Percentiles rank a stretch among this genome's conserved stretches.
Conservation (phyloP, 30 jellyfish, hydroid and myxozoan species). For the Euphysa ruthae region DNA sequence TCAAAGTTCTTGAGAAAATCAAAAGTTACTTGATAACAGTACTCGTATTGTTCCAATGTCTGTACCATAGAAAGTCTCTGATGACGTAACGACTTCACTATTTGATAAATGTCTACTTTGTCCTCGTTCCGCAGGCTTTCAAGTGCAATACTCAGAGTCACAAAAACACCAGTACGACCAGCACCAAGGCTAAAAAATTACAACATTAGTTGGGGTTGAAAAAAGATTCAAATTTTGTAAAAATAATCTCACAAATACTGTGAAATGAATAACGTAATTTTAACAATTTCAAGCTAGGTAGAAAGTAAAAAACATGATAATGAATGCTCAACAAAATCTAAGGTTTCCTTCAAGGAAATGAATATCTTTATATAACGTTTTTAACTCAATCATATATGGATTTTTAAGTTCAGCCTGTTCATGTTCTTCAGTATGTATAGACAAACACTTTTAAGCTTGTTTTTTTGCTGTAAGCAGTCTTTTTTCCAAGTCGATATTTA, state of each 20-base stretch:
- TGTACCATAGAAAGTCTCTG: slow-evolving; percentile 88
- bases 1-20: slow-evolving; percentile 67
- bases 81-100: slow-evolving; percentile 66
- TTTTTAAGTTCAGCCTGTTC: too few species aligned
- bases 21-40: slow-evolving; percentile 68
- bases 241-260: background rate
- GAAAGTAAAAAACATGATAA: too few species aligned
- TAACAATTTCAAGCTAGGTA: too few species aligned
- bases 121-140: slow-evolving; percentile 70
- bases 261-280: background rate
- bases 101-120: slow-evolving; percentile 68
- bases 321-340: too few species aligned
- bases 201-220: background rate
- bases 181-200: slow-evolving; percentile 16
- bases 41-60: slow-evolving; percentile 75
- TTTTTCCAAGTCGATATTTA: too few species aligned
- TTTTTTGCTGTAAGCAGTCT: too few species aligned
- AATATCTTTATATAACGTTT: too few species aligned
- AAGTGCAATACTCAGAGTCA: slow-evolving; percentile 60
- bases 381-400: too few species aligned
- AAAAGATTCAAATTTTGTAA: background rate
- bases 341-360: too few species aligned
- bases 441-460: too few species aligned
- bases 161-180: slow-evolving; percentile 81
- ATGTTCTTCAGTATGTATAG: too few species aligned